Percentiles rank a stretch among this genome's conserved stretches.
Evolutionary conservation across 2,797 vertebrate species (phyloP).

Genomic region (Garrulus glandarius): DNA sequence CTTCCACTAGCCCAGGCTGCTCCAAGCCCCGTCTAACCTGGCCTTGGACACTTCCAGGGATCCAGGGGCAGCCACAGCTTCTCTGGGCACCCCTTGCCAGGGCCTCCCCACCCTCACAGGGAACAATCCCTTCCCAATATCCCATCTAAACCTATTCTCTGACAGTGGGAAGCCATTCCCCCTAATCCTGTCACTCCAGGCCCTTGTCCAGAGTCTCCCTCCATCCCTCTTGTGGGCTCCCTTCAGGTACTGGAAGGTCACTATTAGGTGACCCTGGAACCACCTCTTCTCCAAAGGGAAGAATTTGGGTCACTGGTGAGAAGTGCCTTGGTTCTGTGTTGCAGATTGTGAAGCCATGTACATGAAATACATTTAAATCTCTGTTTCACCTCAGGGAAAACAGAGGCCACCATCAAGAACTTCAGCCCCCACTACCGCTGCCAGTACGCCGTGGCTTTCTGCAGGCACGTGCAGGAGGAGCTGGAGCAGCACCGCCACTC

Average conservation of each 20-base stretch:
- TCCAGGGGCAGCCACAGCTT: background rate
- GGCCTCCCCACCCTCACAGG: rapidly evolving
- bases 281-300: background rate
- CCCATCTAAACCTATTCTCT: background rate
- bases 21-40: rapidly evolving
- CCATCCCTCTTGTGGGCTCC: background rate
- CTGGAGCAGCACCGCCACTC: slow-evolving; percentile 80
- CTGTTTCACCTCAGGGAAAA: slow-evolving; percentile 73
- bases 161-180: background rate
- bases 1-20: rapidly evolving
- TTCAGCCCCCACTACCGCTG: slow-evolving; percentile 85
- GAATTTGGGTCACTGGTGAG: background rate
- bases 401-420: slow-evolving; percentile 80
- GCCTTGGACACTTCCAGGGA: background rate
- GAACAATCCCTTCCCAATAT: background rate
- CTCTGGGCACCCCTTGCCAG: background rate
- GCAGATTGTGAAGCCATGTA: background rate
- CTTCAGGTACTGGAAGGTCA: background rate
- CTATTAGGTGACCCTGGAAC: background rate
- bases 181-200: rapidly evolving
- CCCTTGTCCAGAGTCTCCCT: background rate
- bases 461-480: slow-evolving; percentile 81
- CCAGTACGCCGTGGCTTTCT: slow-evolving; percentile 83
- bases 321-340: background rate
- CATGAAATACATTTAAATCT: background rate